phyloP scores from a whole-genome alignment of 2,113 vertebrate genomes.

The Datnioides undecimradiatus region DNA sequence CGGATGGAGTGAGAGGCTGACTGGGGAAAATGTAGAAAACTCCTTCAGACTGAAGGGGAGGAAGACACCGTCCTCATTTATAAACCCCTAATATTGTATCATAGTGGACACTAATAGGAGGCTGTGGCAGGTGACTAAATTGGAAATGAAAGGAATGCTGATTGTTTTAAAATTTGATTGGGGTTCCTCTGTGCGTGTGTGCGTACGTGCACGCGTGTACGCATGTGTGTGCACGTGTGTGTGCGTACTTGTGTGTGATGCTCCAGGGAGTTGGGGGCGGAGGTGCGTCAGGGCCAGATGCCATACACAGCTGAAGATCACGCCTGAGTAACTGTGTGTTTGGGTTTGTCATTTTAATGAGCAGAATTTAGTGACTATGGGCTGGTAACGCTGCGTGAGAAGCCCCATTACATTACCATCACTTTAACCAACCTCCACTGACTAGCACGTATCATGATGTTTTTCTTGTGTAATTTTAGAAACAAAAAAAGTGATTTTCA shows the following conservation, averaged over 20 bases:
- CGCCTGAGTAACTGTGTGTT: slow-evolving; percentile 84
- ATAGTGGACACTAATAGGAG: slow-evolving; percentile 84
- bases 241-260: slow-evolving; percentile 36
- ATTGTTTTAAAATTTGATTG: slow-evolving; percentile 86
- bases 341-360: slow-evolving; percentile 89
- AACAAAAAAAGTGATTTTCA: slow-evolving; percentile 21
- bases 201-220: not conserved
- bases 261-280: slow-evolving; percentile 76
- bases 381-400: slow-evolving; percentile 82
- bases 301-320: slow-evolving; percentile 87
- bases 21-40: slow-evolving; percentile 78
- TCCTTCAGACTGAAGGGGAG: slow-evolving; percentile 79
- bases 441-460: slow-evolving; percentile 42
- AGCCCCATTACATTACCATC: slow-evolving; percentile 83
- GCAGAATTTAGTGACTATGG: slow-evolving; percentile 87
- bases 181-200: slow-evolving; percentile 45
- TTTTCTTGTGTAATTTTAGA: slow-evolving; percentile 21
- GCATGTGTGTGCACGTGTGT: slow-evolving; percentile 26
- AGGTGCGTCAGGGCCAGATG: slow-evolving; percentile 85
- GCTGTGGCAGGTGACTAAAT: slow-evolving; percentile 85
- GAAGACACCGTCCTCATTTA: slow-evolving; percentile 75
- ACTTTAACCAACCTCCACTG: slow-evolving; percentile 74
- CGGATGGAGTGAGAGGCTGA: slow-evolving; percentile 90
- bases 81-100: slow-evolving; percentile 78
- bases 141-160: slow-evolving; percentile 86